phyloP scores from a whole-genome alignment of 2,888 invertebrate species.

The Itoplectis maculator region DNA sequence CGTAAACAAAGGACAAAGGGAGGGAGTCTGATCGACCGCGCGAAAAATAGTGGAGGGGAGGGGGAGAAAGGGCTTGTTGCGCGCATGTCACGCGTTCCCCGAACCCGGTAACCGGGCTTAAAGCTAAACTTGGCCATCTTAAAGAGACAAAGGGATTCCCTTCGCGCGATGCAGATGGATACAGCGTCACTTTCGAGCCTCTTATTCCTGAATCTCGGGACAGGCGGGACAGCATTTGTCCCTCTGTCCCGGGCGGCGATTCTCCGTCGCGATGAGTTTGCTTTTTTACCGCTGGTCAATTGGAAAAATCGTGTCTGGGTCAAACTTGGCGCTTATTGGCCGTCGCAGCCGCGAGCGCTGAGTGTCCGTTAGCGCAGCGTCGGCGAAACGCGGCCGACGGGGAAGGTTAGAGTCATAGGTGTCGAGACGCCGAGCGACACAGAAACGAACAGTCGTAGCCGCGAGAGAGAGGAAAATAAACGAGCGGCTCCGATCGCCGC shows the following conservation, averaged over 20 bases:
- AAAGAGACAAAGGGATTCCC: constrained; percentile 62
- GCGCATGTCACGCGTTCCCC: constrained; percentile 73
- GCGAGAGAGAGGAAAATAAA: background rate
- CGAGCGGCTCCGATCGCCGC: constrained; percentile 6
- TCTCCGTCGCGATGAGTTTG: background rate
- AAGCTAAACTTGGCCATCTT: constrained; percentile 54
- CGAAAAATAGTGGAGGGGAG: constrained; percentile 21
- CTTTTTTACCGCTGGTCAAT: background rate
- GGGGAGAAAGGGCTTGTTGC: constrained; percentile 70
- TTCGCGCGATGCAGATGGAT: constrained; percentile 1
- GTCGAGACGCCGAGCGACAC: background rate
- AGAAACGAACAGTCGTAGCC: too few species aligned
- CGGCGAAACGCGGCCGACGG: constrained; percentile 2
- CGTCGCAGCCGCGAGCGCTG: background rate
- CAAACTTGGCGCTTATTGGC: constrained; percentile 22
- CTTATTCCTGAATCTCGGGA: too few species aligned
- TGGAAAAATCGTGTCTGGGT: constrained; percentile 37
- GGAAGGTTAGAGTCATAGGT: background rate
- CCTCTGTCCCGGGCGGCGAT: background rate
- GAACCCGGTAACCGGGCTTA: constrained; percentile 24
- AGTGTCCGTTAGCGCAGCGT: background rate
- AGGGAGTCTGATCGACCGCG: constrained; percentile 34
- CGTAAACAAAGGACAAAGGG: constrained; percentile 74
- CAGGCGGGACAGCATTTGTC: too few species aligned
- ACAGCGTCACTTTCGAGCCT: too few species aligned